Conservation (phyloP, 2,113 vertebrate species). For the Clarias magur region DNA sequence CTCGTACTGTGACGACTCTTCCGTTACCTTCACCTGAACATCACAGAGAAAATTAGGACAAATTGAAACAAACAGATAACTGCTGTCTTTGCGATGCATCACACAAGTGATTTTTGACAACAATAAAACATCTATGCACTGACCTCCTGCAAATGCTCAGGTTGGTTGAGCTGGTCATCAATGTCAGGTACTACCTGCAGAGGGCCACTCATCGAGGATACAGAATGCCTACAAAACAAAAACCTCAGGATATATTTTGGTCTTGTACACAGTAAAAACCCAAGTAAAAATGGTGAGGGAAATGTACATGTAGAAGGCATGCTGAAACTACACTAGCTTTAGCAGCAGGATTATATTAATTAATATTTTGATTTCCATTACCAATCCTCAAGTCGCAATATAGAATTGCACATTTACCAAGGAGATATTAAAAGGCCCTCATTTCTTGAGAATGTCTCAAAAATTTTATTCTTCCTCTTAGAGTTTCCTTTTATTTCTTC, state of each 20-base stretch:
- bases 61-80: background rate
- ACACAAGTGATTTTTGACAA: background rate
- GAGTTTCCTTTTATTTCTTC: background rate
- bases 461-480: background rate
- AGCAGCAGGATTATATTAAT: background rate
- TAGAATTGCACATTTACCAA: background rate
- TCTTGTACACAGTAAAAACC: background rate
- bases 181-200: constrained; percentile 98
- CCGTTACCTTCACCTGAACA: constrained; percentile 85
- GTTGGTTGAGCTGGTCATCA: constrained; percentile 89
- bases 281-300: background rate
- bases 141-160: constrained; percentile 92
- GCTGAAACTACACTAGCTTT: background rate
- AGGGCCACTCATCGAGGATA: constrained; percentile 92
- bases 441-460: background rate
- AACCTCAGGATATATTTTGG: background rate
- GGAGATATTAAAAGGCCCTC: background rate
- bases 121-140: constrained; percentile 27
- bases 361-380: background rate
- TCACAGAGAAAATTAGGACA: background rate
- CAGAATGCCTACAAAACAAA: constrained; percentile 83
- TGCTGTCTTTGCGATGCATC: background rate
- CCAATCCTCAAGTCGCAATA: background rate
- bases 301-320: background rate
- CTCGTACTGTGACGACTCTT: constrained; percentile 97